These are phyloP conservation scores for Microcebus ravelobensis DNA, from an alignment of 2,113 vertebrate species.

Conservation along the genomic window DNA sequence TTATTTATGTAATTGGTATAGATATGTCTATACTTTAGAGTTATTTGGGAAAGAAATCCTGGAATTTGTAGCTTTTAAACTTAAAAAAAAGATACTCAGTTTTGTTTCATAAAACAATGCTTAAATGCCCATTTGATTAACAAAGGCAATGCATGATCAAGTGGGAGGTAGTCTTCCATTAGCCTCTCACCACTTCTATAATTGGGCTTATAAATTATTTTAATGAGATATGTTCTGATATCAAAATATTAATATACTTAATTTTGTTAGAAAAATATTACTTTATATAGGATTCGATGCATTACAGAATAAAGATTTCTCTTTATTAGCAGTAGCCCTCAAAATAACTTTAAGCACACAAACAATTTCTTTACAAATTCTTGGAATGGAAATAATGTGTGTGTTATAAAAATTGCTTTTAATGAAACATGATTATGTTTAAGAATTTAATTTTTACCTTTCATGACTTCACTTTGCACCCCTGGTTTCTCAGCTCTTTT, in stretches of 20 bases:
- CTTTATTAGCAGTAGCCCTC: neutral
- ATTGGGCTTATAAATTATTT: neutral
- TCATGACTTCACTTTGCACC: neutral
- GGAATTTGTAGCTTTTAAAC: conserved; percentile 25
- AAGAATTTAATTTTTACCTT: neutral
- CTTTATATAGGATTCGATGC: neutral
- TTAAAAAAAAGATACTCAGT: neutral
- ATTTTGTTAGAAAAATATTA: neutral
- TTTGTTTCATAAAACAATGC: neutral
- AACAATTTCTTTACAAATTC: conserved; percentile 12
- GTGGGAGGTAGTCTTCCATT: neutral
- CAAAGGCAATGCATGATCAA: neutral
- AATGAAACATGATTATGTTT: neutral
- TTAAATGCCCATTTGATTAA: neutral
- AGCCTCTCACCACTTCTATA: neutral
- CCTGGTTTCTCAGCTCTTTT: conserved; percentile 3
- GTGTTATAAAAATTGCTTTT: conserved; percentile 24
- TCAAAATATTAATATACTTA: neutral
- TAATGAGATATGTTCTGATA: neutral
- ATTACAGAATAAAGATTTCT: neutral
- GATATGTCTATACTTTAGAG: neutral
- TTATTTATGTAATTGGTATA: neutral
- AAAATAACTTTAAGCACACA: neutral
- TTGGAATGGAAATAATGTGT: neutral
- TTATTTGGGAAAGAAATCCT: conserved; percentile 3